phyloP scores from a whole-genome alignment of 2,113 vertebrate species.

The Lepidothrix coronata region DNA sequence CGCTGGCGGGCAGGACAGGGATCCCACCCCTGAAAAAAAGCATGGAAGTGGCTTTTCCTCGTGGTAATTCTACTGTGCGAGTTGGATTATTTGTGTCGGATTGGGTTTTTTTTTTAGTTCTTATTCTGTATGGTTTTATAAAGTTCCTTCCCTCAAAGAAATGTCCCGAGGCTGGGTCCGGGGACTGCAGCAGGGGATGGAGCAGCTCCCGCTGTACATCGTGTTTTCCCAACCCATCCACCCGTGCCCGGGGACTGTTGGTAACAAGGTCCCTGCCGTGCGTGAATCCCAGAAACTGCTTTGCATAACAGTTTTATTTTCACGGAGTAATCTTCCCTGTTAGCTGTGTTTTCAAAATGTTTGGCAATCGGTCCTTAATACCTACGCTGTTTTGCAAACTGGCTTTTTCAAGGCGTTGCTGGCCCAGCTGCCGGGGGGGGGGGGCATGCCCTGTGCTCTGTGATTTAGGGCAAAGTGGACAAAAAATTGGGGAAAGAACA shows the following conservation, averaged over 20 bases:
- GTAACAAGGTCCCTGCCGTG: neutral
- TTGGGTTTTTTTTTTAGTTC: fast-evolving
- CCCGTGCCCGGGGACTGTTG: neutral
- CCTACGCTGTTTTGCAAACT: neutral
- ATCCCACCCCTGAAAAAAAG: neutral
- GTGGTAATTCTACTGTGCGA: neutral
- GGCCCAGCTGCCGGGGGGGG: fast-evolving
- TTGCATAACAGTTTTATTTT: neutral
- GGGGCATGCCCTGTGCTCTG: neutral
- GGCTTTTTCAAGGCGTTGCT: neutral
- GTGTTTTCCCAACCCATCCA: neutral
- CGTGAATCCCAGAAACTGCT: neutral
- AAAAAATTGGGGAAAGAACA: neutral
- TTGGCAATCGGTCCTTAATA: neutral
- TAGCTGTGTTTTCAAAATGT: neutral
- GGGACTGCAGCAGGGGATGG: neutral
- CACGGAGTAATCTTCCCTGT: neutral
- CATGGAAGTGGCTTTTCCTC: neutral
- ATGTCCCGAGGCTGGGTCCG: too few relatives aligned
- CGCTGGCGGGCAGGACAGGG: neutral
- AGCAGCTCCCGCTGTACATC: neutral
- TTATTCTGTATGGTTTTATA: neutral
- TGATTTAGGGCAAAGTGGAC: neutral
- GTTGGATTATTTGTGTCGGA: neutral
- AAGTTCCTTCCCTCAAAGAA: neutral